phyloP scores from a whole-genome alignment of 64 coral and sea anemone genomes.

The Platygyra sinensis region DNA sequence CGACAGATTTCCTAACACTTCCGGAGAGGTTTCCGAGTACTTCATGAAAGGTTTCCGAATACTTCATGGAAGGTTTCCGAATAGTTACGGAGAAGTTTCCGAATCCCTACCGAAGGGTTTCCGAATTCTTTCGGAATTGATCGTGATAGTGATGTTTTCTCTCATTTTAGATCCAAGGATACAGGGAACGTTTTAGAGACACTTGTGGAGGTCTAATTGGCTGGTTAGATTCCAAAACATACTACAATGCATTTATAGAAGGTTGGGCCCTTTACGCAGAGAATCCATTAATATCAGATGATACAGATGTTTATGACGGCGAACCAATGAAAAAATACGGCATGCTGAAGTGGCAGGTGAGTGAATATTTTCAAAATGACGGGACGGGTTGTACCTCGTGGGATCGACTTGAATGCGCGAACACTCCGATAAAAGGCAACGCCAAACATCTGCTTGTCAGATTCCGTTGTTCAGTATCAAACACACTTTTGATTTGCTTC shows the following conservation, averaged over 20 bases:
- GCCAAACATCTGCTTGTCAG: too few species aligned
- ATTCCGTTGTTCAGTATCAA: not conserved
- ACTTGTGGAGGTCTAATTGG: conserved; percentile 65
- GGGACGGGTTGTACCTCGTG: too few species aligned
- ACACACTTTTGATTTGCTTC: too few species aligned
- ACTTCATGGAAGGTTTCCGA: too few species aligned
- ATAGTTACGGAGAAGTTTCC: too few species aligned
- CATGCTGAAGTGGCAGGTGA: conserved; percentile 86
- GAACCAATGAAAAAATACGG: conserved; percentile 74
- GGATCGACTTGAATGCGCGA: too few species aligned
- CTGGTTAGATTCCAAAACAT: conserved; percentile 61
- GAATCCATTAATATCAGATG: conserved; percentile 57
- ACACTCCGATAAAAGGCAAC: too few species aligned
- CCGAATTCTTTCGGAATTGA: too few species aligned
- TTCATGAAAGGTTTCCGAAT: not conserved
- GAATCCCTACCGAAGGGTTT: too few species aligned
- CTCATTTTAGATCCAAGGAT: conserved; percentile 43
- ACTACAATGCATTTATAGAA: conserved; percentile 62
- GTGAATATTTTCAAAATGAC: too few species aligned
- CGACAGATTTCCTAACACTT: too few species aligned
- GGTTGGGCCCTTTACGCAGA: conserved; percentile 89
- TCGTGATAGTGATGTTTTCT: too few species aligned
- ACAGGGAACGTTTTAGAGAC: conserved; percentile 58
- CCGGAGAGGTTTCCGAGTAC: not conserved
- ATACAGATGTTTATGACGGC: conserved; percentile 68